Base-by-base conservation (phyloP, 2,888 invertebrate species). In the Ormyrus thymus region DNA sequence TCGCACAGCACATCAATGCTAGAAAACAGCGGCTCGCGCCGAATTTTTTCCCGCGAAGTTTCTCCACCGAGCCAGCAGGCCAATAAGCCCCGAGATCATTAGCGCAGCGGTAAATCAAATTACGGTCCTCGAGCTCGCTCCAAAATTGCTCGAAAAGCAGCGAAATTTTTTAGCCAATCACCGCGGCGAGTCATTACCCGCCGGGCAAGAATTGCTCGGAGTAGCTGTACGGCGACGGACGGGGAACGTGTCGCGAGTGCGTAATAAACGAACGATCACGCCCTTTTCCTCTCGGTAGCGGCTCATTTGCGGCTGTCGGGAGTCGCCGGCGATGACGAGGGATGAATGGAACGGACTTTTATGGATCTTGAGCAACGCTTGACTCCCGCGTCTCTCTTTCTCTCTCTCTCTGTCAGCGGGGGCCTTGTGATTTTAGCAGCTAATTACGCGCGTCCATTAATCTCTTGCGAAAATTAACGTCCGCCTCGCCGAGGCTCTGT, bases 281-380 rank as follows among this genome's bases (percentile, higher is more conserved):
- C 70, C 73, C 74, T 74, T 62, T 68, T 48, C 56, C 56, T 64
- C 46, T 9, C 29, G 48, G 13, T 48, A 9, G 55, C 55, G 66
- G 56, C 64, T 56, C 53, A 59, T 74, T 74, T 62, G 62, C 59
- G 55, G 5, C 8, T 55, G 15, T 46, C 51, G 15, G 46, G 15
- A 15, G 48, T 53, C 11, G 43, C 48, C 13, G 48, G 29, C 53
- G 65, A 75, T 64, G 72, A 68, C 66, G 79, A 76, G 79, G 76
- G 79, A 72, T 76, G 79, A 79, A 76, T 79, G 50, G 73, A 69
- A 46, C n/a, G 46, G 66, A 64, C 64, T 78, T 78, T 78, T 74
- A 78, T 59, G 78, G 48, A 5, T n/a, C 48, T 78, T 78, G 64
- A 10, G 73, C 61, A 78, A 77, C n/a, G n/a, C 6, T n/a, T n/a